Conservation (phyloP, 2,888 invertebrate genomes). For the Parascotia fuliginaria region DNA sequence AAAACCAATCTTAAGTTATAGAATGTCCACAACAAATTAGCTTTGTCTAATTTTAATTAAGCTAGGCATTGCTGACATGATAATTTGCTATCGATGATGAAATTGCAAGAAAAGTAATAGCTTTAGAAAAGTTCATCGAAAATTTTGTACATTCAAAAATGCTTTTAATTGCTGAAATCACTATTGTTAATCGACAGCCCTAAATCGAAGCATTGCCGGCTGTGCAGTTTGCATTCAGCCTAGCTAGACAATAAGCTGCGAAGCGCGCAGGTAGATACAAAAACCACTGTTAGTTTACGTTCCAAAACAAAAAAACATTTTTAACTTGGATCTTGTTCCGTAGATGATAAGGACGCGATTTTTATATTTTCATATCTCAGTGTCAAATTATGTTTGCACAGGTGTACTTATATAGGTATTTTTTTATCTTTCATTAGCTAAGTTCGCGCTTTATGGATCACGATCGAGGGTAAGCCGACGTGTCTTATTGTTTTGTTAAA, state of each 20-base stretch:
- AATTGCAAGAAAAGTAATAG: no score
- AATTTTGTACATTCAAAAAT: background rate
- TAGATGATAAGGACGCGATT: conserved; percentile 32
- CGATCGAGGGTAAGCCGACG: conserved; percentile 78
- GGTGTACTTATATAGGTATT: conserved; percentile 76
- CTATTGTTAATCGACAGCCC: conserved; percentile 63
- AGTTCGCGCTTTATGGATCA: conserved; percentile 84
- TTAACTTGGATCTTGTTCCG: conserved; percentile 40
- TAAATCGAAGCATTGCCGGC: conserved; percentile 71
- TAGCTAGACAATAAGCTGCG: conserved; percentile 78
- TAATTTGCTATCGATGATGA: no score
- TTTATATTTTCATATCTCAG: conserved; percentile 1
- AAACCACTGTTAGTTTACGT: conserved; percentile 47
- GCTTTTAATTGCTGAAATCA: conserved; percentile 1
- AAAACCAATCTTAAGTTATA: conserved; percentile 8
- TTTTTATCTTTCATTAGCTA: conserved; percentile 82
- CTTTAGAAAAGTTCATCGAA: background rate
- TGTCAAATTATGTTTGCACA: conserved; percentile 51
- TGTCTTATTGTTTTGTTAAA: conserved; percentile 82
- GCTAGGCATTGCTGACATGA: no score
- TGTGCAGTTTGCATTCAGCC: conserved; percentile 75
- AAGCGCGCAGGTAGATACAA: conserved; percentile 79
- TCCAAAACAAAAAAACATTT: conserved; percentile 9
- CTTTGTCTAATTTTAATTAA: no score
- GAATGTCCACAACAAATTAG: background rate